A percentile compares a stretch with the other conserved stretches of the same genome.
phyloP scores from a whole-genome alignment of 2,888 invertebrate genomes.

The Corbicula japonica region DNA sequence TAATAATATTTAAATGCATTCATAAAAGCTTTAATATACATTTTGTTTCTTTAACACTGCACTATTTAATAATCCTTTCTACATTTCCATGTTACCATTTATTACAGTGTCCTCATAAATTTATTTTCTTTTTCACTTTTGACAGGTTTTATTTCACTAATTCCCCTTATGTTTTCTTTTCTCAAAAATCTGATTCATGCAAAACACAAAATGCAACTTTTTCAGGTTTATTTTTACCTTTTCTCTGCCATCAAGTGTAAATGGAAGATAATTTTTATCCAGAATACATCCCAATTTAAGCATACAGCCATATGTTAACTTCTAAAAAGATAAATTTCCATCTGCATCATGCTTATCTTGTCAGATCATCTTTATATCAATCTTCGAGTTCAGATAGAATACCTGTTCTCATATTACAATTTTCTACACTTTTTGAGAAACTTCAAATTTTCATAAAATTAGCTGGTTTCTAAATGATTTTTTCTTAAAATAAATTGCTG shows the following conservation, averaged over 20 bases:
- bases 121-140: too few species aligned
- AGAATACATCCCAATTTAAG: neutral
- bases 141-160: neutral
- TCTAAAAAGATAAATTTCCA: constrained; percentile 3
- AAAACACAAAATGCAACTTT: constrained; percentile 6
- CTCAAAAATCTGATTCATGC: neutral
- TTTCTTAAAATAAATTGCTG: too few species aligned
- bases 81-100: too few species aligned
- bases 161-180: neutral
- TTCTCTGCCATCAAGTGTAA: neutral
- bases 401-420: too few species aligned
- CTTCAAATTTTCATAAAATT: too few species aligned
- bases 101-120: too few species aligned
- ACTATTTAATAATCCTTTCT: too few species aligned
- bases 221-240: neutral
- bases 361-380: constrained; percentile 11
- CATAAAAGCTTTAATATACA: too few species aligned
- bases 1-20: too few species aligned
- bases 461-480: too few species aligned
- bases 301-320: constrained; percentile 7
- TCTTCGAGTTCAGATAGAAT: neutral
- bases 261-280: neutral
- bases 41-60: too few species aligned
- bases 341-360: neutral
- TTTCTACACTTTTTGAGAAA: too few species aligned